These are phyloP conservation scores for Coracias cyanogaster DNA, from an alignment of 2,797 vertebrate genomes.

Conservation along the genomic window DNA sequence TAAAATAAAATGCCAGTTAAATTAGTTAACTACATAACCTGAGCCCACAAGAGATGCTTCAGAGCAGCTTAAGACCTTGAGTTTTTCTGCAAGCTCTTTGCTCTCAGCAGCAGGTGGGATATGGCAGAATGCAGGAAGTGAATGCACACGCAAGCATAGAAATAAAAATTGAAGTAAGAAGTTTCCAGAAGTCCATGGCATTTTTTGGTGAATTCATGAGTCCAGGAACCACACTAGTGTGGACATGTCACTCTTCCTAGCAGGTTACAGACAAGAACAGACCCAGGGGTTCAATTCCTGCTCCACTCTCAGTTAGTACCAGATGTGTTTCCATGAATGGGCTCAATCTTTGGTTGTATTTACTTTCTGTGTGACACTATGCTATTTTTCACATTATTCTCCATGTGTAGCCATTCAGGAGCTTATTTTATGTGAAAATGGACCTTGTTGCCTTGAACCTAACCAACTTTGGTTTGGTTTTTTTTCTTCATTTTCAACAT, in stretches of 20 bases:
- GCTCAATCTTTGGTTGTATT: not conserved
- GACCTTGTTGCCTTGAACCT: not conserved
- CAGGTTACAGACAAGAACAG: not conserved
- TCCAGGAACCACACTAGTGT: accelerated
- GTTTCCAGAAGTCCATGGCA: too few species aligned
- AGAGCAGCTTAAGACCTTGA: not conserved
- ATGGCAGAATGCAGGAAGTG: not conserved
- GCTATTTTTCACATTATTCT: not conserved
- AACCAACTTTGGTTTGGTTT: accelerated
- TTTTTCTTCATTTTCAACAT: accelerated
- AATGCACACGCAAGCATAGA: accelerated
- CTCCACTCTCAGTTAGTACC: not conserved
- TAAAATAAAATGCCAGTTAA: not conserved
- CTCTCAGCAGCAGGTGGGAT: not conserved
- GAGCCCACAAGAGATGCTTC: not conserved
- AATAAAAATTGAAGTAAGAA: not conserved
- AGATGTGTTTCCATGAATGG: not conserved
- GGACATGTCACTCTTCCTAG: not conserved
- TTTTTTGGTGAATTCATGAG: not conserved
- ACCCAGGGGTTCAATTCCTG: not conserved
- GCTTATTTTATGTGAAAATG: not conserved
- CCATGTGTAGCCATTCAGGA: not conserved
- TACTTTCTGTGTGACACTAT: not conserved
- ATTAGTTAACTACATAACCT: not conserved
- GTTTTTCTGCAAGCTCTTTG: not conserved